phyloP scores from a whole-genome alignment of 2,113 vertebrate species.

The Odocoileus virginianus region DNA sequence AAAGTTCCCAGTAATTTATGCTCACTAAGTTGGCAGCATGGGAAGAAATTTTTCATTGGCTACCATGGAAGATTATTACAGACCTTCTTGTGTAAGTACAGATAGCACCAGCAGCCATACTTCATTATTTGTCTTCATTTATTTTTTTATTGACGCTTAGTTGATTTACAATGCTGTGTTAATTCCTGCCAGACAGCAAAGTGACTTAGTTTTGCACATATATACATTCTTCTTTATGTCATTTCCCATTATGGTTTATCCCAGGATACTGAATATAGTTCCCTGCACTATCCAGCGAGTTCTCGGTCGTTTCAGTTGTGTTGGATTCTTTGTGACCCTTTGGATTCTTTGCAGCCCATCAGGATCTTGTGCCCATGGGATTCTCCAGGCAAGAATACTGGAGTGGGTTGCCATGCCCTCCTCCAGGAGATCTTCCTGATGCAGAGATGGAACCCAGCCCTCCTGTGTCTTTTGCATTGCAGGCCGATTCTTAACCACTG shows the following conservation, averaged over 20 bases:
- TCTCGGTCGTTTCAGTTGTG: neutral
- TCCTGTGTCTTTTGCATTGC: neutral
- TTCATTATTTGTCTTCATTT: neutral
- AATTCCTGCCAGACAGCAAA: neutral
- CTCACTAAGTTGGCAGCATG: constrained; percentile 53
- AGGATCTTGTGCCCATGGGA: neutral
- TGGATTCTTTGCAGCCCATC: neutral
- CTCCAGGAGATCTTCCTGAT: neutral
- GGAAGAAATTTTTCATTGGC: constrained; percentile 23
- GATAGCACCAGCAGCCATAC: neutral
- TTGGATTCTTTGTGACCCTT: neutral
- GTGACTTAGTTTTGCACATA: neutral
- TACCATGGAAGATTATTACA: constrained; percentile 1
- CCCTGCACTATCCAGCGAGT: neutral
- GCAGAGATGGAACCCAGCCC: neutral
- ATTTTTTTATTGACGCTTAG: neutral
- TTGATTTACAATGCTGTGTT: neutral
- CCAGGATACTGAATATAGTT: neutral
- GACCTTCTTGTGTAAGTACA: neutral
- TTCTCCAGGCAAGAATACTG: neutral
- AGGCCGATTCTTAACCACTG: neutral
- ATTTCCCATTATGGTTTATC: neutral
- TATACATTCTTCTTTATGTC: neutral
- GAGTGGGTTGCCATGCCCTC: neutral
- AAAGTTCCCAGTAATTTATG: constrained; percentile 59